Evolutionary conservation across 2,797 vertebrate species (phyloP), one percentile per base, ranked within the genome.

Genomic region (Spinus pinus): DNA sequence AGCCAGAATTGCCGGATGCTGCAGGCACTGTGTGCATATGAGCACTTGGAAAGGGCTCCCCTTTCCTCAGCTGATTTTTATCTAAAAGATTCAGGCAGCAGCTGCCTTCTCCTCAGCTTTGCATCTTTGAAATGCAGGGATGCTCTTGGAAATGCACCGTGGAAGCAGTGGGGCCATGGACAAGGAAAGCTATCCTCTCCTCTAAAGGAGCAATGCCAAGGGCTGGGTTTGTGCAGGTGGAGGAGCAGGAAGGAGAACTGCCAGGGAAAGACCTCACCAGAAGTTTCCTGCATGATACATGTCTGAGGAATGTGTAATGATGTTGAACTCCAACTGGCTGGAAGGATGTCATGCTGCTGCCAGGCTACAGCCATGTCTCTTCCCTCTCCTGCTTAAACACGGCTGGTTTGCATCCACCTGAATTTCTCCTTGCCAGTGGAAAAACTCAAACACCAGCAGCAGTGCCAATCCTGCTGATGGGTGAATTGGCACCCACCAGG

Each of bases 51-150:
- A 33, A 39, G 56, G 15, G 30, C 14, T 62, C 6, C 33, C 21
- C 49, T 70, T 77, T 47, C 56, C 49, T 62, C 27, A 23, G 95
- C 86, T 96, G 96, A 94, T 95, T 97, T 88, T 96, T 53, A 51
- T 83, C 92, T 96, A 93, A 81, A 77, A 86, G 95, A 92, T 93
- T 94, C 88, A 93, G 83, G 51, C 41, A 65, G 83, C 28, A 19
- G 90, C 92, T 93, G 93, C 97, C 92, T 96, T 95, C 57, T 91
- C 83, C 57, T 60, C 65, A 81, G 50, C 90, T 95, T 85, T 71
- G 77, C 73, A 14, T 62, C 90, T 87, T 81, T 83, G 85, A 95
- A 96, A 90, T 14, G 22, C 79, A 72, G 86, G 37, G 64, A 70
- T 23, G 64, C 72, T 56, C 30, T 46, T 75, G 19, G 86, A 94